Percentiles rank a stretch among this genome's conserved stretches.
Conservation (phyloP, 2,888 invertebrate species). For the Girardia tigrina region DNA sequence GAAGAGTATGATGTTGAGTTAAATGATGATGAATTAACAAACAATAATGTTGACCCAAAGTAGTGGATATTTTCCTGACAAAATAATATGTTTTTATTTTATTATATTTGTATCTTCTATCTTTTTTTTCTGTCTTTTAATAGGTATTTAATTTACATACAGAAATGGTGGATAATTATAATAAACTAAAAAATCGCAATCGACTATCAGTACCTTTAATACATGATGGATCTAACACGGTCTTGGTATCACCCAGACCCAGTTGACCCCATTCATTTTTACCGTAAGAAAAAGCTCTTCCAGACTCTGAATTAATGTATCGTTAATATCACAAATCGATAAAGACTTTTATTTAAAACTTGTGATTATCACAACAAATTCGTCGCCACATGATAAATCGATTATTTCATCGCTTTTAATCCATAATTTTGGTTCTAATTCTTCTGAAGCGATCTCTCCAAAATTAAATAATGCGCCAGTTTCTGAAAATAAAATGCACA, state of each 20-base stretch:
- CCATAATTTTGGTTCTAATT: neutral
- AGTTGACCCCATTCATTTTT: neutral
- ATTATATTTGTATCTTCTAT: too few species aligned
- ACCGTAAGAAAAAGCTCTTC: neutral
- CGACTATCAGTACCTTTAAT: neutral
- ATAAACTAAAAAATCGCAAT: too few species aligned
- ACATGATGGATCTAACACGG: neutral
- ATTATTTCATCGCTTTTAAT: neutral
- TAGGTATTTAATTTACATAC: too few species aligned
- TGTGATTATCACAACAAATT: neutral
- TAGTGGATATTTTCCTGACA: too few species aligned
- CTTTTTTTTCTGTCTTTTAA: too few species aligned
- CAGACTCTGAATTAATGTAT: neutral
- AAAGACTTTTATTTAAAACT: too few species aligned
- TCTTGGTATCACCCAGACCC: neutral
- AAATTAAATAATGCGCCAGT: neutral
- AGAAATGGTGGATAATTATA: too few species aligned
- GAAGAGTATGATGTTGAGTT: too few species aligned
- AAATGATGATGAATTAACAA: too few species aligned
- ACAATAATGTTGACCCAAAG: too few species aligned
- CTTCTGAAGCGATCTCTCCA: neutral
- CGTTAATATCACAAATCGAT: too few species aligned
- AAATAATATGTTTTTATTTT: too few species aligned
- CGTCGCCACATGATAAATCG: neutral
- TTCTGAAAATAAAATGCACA: neutral